phyloP scores from a whole-genome alignment of 2,888 invertebrate species.

The Prosopocoilus inquinatus region DNA sequence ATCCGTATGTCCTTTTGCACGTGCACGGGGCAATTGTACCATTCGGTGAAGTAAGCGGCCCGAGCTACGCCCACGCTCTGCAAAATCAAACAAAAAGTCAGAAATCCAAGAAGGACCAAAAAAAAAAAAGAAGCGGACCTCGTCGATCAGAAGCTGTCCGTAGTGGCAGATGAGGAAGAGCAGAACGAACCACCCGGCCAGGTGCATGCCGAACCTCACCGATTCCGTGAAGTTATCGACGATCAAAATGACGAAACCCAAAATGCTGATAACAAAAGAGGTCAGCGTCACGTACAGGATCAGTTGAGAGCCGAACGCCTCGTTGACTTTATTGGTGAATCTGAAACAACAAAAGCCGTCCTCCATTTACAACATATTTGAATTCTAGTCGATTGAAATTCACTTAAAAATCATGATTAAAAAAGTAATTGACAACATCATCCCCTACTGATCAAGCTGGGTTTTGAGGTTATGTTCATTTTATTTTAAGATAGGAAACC shows the following conservation, averaged over 20 bases:
- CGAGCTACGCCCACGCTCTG: slow-evolving; percentile 25
- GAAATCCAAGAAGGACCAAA: too few species aligned
- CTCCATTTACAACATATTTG: too few species aligned
- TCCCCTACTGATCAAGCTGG: too few species aligned
- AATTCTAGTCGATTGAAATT: too few species aligned
- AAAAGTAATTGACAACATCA: too few species aligned
- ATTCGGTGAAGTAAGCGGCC: slow-evolving; percentile 23
- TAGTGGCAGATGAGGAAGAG: slow-evolving; percentile 31
- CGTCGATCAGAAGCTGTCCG: slow-evolving; percentile 34
- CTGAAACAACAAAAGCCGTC: slow-evolving; percentile 21
- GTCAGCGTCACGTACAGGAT: slow-evolving; percentile 31
- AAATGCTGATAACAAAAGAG: slow-evolving; percentile 32
- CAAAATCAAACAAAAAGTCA: not conserved
- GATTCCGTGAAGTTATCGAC: slow-evolving; percentile 26
- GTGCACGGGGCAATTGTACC: slow-evolving; percentile 21
- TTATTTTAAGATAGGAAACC: too few species aligned
- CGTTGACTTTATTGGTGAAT: slow-evolving; percentile 29
- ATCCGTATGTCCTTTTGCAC: slow-evolving; percentile 25
- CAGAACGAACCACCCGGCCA: slow-evolving; percentile 32
- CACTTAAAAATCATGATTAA: too few species aligned
- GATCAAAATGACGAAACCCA: slow-evolving; percentile 31
- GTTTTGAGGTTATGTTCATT: too few species aligned
- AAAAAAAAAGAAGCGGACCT: slow-evolving; percentile 20
- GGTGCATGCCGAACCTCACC: slow-evolving; percentile 31
- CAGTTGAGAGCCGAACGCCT: slow-evolving; percentile 32